Evolutionary conservation across 2,113 vertebrate species (phyloP).

Genomic region (Takifugu flavidus): DNA sequence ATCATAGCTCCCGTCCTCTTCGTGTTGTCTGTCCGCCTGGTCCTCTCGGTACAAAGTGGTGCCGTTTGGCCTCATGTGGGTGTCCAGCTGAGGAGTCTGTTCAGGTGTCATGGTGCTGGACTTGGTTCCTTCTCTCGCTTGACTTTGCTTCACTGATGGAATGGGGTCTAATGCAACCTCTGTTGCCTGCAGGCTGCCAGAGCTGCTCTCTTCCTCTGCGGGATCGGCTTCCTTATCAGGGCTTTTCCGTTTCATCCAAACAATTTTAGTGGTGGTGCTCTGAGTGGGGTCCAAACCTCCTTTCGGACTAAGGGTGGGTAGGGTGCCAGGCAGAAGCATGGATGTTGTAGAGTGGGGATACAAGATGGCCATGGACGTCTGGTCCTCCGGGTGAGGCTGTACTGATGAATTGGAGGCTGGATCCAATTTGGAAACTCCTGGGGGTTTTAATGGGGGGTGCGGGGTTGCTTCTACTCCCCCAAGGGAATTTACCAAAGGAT

Average conservation of each 20-base stretch:
- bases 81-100: conserved; percentile 60
- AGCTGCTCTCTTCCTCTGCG: conserved; percentile 56
- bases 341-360: conserved; percentile 24
- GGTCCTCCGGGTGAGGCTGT: conserved; percentile 27
- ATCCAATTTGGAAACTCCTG: conserved; percentile 17
- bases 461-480: conserved; percentile 33
- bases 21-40: conserved; percentile 66
- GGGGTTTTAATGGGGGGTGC: conserved; percentile 18
- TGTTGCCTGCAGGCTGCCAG: conserved; percentile 37
- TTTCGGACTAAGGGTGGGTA: conserved; percentile 10
- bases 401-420: conserved; percentile 36
- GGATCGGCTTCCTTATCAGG: conserved; percentile 23
- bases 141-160: conserved; percentile 56
- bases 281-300: conserved; percentile 19
- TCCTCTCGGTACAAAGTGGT: conserved; percentile 76
- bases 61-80: conserved; percentile 70
- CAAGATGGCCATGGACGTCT: conserved; percentile 33
- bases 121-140: conserved; percentile 60
- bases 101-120: conserved; percentile 29
- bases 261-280: conserved; percentile 39
- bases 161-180: conserved; percentile 51
- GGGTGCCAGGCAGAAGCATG: conserved; percentile 15
- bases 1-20: conserved; percentile 74
- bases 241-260: conserved; percentile 7
- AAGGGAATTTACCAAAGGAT: conserved; percentile 19